These are phyloP conservation scores for Dysidea cf. avara DNA, from an alignment of 37 sponge, comb jelly and placozoan species.

Conservation along the genomic window DNA sequence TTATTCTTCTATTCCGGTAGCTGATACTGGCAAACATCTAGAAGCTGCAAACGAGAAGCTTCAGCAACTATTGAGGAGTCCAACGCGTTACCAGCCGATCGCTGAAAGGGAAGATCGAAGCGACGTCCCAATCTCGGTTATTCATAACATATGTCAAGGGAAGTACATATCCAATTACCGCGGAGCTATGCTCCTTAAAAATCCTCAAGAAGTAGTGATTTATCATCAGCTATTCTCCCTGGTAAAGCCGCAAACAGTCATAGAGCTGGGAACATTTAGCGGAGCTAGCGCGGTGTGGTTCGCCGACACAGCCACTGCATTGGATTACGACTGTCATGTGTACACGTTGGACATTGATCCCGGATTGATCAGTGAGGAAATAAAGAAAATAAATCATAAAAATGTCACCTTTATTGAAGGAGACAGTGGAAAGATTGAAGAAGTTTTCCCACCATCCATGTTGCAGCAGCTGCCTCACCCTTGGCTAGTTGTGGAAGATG, in stretches of 20 bases:
- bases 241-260: constrained; percentile 48
- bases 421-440: constrained; percentile 36
- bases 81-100: constrained; percentile 47
- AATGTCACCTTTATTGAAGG: constrained; percentile 58
- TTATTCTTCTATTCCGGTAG: no score
- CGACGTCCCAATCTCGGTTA: constrained; percentile 17
- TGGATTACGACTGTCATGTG: constrained; percentile 16
- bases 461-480: constrained; percentile 43
- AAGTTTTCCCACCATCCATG: constrained; percentile 33
- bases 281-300: constrained; percentile 58
- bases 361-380: constrained; percentile 14
- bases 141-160: constrained; percentile 1
- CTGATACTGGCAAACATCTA: no score
- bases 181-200: constrained; percentile 16
- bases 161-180: constrained; percentile 29
- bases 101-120: constrained; percentile 50
- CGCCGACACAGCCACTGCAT: constrained; percentile 29
- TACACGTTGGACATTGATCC: constrained; percentile 55
- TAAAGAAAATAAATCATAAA: constrained; percentile 25
- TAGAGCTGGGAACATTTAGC: constrained; percentile 80
- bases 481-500: constrained; percentile 55
- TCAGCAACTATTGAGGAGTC: constrained; percentile 10
- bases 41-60: no score
- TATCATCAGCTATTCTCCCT: constrained; percentile 36
- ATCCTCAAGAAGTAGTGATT: constrained; percentile 19